Base-by-base conservation (phyloP, 1,140 invertebrate species). In the Alviniconcha marisindica region DNA sequence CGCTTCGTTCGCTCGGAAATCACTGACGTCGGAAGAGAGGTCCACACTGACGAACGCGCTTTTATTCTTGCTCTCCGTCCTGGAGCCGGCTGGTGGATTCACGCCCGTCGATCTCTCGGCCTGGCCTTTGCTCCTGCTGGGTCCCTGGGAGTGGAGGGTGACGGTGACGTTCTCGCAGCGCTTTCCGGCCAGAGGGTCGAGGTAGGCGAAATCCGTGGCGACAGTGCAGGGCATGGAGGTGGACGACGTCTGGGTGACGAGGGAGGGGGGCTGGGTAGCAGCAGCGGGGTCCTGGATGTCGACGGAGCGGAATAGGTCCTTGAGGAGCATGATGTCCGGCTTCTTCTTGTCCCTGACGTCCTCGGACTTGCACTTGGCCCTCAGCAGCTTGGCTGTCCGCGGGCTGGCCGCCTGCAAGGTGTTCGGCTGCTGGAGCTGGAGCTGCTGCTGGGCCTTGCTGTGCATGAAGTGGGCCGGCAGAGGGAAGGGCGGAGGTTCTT, bases 301-400 rank as follows among this genome's bases (percentile, higher is more conserved):
- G 18, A 80, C 54, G 38, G 78, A 80, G 21, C 78, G 54, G 78
- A 80, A 80, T n/a, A 80, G 78, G 21, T 80, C 78, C 78, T 80
- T 80, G 44, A 80, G 78, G 56, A 80, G 78, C 56, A 80, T 80
- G 36, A 80, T 69, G 38, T 80, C 78, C 0, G 78, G 51, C n/a
- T 80, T 80, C 56, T 44, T 80, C 56, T 80, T 80, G 54, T 80
- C 78, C 78, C 60, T 56, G 21, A 44, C 78, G 38, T 80, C 78
- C 78, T 80, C 78, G 2, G 78, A 80, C 38, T 80, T 80, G 40
- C 56, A 60, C 60, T 60, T 63, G 56, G 78, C 78, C 56, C 28
- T 63, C 60, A 80, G 78, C 56, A 80, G 60, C n/a, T 66, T 80
- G 54, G 78, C 38, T 31, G 78, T 80, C 28, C 78, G 33, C 18